phyloP scores from a whole-genome alignment of 2,888 invertebrate species.

The Drosophila heteroneura region DNA sequence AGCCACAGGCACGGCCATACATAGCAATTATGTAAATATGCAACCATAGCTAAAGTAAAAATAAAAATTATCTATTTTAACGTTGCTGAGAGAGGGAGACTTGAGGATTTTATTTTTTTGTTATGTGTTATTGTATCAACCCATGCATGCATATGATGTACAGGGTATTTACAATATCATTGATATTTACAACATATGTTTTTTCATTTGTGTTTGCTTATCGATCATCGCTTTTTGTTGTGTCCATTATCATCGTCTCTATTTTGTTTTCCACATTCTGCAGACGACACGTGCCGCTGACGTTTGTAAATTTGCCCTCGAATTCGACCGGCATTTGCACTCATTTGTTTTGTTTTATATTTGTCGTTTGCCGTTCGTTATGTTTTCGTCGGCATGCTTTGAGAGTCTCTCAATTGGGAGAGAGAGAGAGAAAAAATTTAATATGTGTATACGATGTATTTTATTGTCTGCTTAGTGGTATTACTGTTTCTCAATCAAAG shows the following conservation, averaged over 20 bases:
- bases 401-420: neutral
- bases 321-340: neutral
- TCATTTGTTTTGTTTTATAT: conserved; percentile 3
- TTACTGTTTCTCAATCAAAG: neutral
- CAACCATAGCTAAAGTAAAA: neutral
- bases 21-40: neutral
- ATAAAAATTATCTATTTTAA: neutral
- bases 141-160: neutral
- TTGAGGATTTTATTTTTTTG: neutral
- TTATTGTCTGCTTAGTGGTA: neutral
- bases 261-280: conserved; percentile 34
- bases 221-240: conserved; percentile 33
- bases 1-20: neutral
- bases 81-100: neutral
- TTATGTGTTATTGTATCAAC: neutral
- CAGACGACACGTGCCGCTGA: conserved; percentile 13
- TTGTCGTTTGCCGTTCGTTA: neutral
- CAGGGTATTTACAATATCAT: neutral
- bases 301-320: neutral
- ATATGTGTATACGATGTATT: neutral
- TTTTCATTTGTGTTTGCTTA: neutral
- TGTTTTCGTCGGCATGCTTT: neutral
- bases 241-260: conserved; percentile 24
- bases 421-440: neutral
- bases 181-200: neutral